Percentiles rank a stretch among this genome's conserved stretches.
Conservation (phyloP, 1,140 invertebrate species). For the Tribolium castaneum region DNA sequence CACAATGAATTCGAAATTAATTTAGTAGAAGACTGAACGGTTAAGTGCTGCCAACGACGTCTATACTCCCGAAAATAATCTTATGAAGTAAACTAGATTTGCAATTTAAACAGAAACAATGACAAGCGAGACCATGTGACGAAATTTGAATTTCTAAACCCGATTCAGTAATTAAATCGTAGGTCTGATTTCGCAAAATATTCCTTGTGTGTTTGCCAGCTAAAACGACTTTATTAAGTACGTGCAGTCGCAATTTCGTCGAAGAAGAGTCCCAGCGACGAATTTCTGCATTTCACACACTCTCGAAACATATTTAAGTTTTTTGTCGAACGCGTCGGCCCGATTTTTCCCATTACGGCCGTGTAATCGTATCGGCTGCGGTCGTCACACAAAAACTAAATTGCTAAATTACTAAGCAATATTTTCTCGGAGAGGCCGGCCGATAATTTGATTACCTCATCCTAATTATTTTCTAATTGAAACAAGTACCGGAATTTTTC, state of each 20-base stretch:
- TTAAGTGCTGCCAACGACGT: constrained; percentile 37
- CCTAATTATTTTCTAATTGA: constrained; percentile 45
- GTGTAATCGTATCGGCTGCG: constrained; percentile 21
- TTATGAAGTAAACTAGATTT: constrained; percentile 36
- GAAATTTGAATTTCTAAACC: constrained; percentile 21
- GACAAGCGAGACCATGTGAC: constrained; percentile 16
- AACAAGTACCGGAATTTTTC: constrained; percentile 10
- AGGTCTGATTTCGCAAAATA: not conserved
- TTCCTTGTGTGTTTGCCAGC: not conserved
- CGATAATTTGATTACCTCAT: constrained; percentile 43
- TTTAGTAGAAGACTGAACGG: constrained; percentile 46
- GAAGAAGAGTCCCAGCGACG: not conserved
- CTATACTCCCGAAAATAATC: constrained; percentile 33
- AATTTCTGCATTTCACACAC: not conserved
- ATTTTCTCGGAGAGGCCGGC: constrained; percentile 36
- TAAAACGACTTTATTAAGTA: constrained; percentile 7
- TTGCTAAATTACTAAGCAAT: constrained; percentile 49
- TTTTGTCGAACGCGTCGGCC: constrained; percentile 29
- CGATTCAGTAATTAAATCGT: constrained; percentile 20
- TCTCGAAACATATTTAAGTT: constrained; percentile 20
- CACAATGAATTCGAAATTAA: constrained; percentile 45
- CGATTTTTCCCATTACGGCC: constrained; percentile 37
- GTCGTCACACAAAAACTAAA: constrained; percentile 48
- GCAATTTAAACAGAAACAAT: constrained; percentile 31
- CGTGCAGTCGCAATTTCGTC: constrained; percentile 27